Conservation (phyloP, 64 coral and sea anemone species). For the Pocillopora verrucosa region DNA sequence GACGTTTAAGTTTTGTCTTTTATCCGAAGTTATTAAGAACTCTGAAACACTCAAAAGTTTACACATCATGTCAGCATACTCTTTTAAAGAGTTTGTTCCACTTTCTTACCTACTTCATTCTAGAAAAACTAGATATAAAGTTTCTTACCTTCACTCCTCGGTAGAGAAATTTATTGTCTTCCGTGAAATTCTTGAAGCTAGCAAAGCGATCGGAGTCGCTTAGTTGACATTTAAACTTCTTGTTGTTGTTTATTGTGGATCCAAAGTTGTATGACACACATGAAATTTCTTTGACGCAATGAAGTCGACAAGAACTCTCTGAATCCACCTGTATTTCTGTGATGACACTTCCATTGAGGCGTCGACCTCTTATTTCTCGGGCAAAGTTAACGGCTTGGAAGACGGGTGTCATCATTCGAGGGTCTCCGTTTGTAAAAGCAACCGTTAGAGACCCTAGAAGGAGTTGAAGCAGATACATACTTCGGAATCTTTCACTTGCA, state of each 20-base stretch:
- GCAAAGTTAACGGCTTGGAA: not conserved
- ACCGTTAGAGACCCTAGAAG: not conserved
- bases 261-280: constrained; percentile 25
- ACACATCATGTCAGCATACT: no score
- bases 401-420: not conserved
- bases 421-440: not conserved
- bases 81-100: no score
- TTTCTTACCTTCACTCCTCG: no score
- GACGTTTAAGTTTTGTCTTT: no score
- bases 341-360: not conserved
- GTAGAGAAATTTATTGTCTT: not conserved
- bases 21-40: no score
- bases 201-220: not conserved
- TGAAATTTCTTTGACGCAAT: not conserved
- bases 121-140: no score
- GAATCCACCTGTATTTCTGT: not conserved
- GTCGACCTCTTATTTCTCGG: not conserved
- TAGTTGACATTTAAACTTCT: not conserved
- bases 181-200: not conserved
- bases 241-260: not conserved
- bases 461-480: not conserved
- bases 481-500: not conserved
- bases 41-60: no score
- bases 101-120: no score
- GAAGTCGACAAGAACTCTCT: not conserved